Base-by-base conservation (phyloP, 2,113 vertebrate species). In the Oreotrochilus melanogaster region DNA sequence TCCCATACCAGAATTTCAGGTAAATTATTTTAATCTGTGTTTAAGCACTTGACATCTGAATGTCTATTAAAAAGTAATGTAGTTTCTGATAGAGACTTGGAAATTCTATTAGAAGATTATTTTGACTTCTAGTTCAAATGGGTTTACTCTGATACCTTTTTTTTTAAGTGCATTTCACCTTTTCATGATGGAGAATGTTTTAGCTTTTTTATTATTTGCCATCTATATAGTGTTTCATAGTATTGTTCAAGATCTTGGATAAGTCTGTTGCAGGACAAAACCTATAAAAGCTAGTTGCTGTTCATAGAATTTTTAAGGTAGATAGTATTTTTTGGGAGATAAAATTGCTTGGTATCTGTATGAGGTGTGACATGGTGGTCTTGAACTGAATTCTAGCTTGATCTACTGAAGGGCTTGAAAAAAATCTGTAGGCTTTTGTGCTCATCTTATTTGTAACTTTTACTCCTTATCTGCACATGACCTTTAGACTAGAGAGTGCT, bases 1-100 rank as follows among this genome's bases (percentile, higher is more conserved):
- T 82, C 43, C 96, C 88, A 96, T 98, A 89, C 98, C 99, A 93
- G 98, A 98, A 87, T 99, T 99, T 98, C 98, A 99, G 99, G 99
- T 99, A 99, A 98, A 90, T 94, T 67, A 35, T 92, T 96, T 97
- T 72, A 69, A 43, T 89, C 95, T 95, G 96, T 95, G 37, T 97
- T 91, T 56, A 86, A 74, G 27, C 12, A 35, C 67, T 96, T 96
- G 72, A 89, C 86, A 35, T 92, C 74, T 74, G 56, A 96, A 72
- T 95, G 71, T 91, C 43, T 96, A 48, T 78, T 30, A 27, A 95
- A 4, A 84, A 95, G 16, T 96, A 27, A n/a, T 94, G 67, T 50
- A n/a, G 24, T 95, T 73, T 92, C 31, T 89, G 50, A 21, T 64
- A 76, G 43, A 93, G 79, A 91, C 56, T 37, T 89, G 72, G 64